Base-by-base conservation (phyloP, 2,888 invertebrate genomes). In the Euphydryas editha region DNA sequence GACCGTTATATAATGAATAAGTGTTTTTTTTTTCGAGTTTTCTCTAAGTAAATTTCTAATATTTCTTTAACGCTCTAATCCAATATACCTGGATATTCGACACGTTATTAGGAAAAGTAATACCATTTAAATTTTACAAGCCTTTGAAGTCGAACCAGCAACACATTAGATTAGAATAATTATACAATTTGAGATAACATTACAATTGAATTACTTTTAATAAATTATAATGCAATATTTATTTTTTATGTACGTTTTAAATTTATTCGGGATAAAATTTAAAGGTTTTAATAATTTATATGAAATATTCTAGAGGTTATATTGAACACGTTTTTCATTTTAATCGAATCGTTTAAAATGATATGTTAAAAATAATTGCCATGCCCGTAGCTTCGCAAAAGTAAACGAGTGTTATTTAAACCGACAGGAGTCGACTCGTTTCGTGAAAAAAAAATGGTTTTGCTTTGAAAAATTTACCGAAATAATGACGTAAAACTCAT, bases 371-470 rank as follows among this genome's bases (percentile, higher is more conserved):
- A 84, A 87, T 89, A 88, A 88, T 87, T 87, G 82, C 77, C 76
- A 74, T 75, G 76, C 78, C 82, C 82, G 84, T 84, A 83, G 82
- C 85, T 75, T 80, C 80, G 81, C 81, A 79, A 81, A 89, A 88
- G 90, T 90, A 89, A 91, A 91, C 89, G 90, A 90, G 90, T 83
- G 88, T 83, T 90, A 89, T 90, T 91, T 88, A 87, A 74, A 86
- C 79, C 79, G 79, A 75, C 76, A 69, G 70, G 73, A 76, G 78
- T 73, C 73, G 75, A 81, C 80, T 79, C 82, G 81, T 82, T 82
- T 76, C 76, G 78, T 76, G 11, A 17, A 67, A 67, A 74, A 84
- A 86, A 89, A 90, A 88, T 81, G 81, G 82, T 82, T 80, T 75
- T 76, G 81, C 87, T 89, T 88, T 90, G 87, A 89, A 90, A 90